Evolutionary conservation across 2,113 vertebrate species (phyloP), one percentile per base, ranked within the genome.

Genomic region (Hippocampus guttulatus): DNA sequence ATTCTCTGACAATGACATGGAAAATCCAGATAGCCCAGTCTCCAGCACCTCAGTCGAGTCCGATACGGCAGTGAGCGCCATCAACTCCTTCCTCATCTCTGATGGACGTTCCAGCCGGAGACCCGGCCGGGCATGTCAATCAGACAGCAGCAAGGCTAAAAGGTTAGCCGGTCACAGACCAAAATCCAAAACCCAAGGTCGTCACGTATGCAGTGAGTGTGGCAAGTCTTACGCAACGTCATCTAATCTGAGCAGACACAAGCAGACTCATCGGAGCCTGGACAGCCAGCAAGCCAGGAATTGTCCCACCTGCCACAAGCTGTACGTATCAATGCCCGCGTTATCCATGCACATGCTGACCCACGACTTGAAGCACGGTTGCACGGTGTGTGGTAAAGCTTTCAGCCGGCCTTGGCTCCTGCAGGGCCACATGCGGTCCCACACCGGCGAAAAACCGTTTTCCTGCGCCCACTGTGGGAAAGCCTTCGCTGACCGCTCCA

Each of bases 281-380:
- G 87, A 90, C 80, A 84, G 88, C 68, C 84, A 81, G 61, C 88
- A 87, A 81, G 88, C 88, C 55, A 70, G 88, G 43, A 94, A 94
- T 80, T 96, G 95, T 58, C 93, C 95, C 11, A 95, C 94, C 62
- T 96, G 95, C 41, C 91, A 93, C 82, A 96, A 96, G 77, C 92
- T 84, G 0, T 96, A 96, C 73, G 95, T 96, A 80, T 96, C 95
- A 88, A 96, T 96, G 94, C 95, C 95, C 30, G 95, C 95, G 69
- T 90, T 96, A 89, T 94, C 95, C 76, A 95, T 96, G 95, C 95
- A 96, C 88, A 89, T 96, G 88, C 91, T 95, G 55, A 95, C 95
- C 78, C 95, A 96, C 74, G 92, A 96, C 91, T 92, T 95, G 86
- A 94, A 94, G 90, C 95, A 96, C 85, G 94, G 95, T 87, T 95